A percentile compares a stretch with the other conserved stretches of the same genome.
These are phyloP conservation scores for Danaus plexippus DNA, from an alignment of 1,140 invertebrate species.

Conservation along the genomic window DNA sequence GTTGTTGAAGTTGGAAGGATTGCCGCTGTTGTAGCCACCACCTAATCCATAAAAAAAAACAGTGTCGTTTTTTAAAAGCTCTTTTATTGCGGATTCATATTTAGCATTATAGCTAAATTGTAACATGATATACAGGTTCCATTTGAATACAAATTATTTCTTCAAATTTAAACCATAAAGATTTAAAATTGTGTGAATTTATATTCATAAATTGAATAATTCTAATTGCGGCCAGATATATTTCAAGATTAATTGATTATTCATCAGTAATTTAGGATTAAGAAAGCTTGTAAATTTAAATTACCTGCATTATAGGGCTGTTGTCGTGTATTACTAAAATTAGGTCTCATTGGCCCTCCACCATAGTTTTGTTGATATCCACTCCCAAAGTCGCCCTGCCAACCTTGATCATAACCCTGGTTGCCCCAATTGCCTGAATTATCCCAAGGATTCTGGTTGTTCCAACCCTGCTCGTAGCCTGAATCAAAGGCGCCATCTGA, in stretches of 20 bases:
- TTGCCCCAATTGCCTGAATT: conserved; percentile 70
- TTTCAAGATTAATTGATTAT: too few species aligned
- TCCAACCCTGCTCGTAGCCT: conserved; percentile 47
- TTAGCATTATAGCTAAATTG: too few species aligned
- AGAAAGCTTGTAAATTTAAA: conserved; percentile 1
- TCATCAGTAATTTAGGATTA: not conserved
- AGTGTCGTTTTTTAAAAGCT: too few species aligned
- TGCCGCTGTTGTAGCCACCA: conserved; percentile 61
- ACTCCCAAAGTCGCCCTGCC: conserved; percentile 76
- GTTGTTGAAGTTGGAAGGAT: conserved; percentile 29
- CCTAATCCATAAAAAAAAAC: conserved; percentile 22
- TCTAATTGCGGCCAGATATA: too few species aligned
- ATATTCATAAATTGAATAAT: too few species aligned
- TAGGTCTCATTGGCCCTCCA: conserved; percentile 79
- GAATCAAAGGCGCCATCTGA: too few species aligned
- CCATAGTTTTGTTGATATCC: conserved; percentile 83
- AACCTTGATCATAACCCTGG: conserved; percentile 72
- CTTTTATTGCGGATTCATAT: too few species aligned
- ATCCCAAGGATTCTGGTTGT: conserved; percentile 66
- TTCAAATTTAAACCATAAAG: not conserved
- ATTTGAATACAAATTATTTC: too few species aligned
- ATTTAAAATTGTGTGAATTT: not conserved
- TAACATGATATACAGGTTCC: too few species aligned
- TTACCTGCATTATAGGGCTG: conserved; percentile 77
- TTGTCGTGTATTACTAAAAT: conserved; percentile 75